Evolutionary conservation across 2,888 invertebrate genomes (phyloP), one percentile per base, ranked within the genome.

Genomic region (Thera obeliscata): DNA sequence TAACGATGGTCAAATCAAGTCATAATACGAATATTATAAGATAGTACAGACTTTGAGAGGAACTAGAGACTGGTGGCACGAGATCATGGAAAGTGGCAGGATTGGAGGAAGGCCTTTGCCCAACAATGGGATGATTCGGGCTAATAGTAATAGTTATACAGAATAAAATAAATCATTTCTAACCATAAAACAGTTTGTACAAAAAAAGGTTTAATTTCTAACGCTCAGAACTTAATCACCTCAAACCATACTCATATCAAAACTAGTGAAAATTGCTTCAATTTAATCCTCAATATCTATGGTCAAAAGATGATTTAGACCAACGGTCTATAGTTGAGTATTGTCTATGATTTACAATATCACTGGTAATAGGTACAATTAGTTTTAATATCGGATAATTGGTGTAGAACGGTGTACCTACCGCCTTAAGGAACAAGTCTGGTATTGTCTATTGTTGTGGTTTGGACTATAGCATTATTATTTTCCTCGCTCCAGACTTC

Each of bases 371-470:
- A 76, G 82, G 76, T 76, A 68, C 74, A 81, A 90, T 90, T 89
- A 90, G 86, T 69, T 82, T 66, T 89, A 90, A 90, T 89, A 84
- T 85, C 80, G 81, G 78, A 80, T 86, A 86, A 89, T 87, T 78
- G 74, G 80, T 72, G 72, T 70, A 74, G 76, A 81, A 81, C 78
- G 78, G 78, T 58, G 59, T 54, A 57, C 9, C 46, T 54, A 57
- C 9, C 46, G 66, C 66, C 66, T 59, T 11, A 6, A 56, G 69
- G 56, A 12, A 63, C 46, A 33, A 56, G 46, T 50, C 56, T 68
- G 11, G 49, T 36, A 59, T 46, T 57, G 50, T 36, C 48, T 38
- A 5, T 36, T 49, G 12, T 49, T n/a, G 36, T 46, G 8, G 33
- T 8, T 33, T 52, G 50, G 7, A 50, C 43, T 9, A 7, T 9